Conservation (phyloP, 2,113 vertebrate species). For the Misgurnus anguillicaudatus region DNA sequence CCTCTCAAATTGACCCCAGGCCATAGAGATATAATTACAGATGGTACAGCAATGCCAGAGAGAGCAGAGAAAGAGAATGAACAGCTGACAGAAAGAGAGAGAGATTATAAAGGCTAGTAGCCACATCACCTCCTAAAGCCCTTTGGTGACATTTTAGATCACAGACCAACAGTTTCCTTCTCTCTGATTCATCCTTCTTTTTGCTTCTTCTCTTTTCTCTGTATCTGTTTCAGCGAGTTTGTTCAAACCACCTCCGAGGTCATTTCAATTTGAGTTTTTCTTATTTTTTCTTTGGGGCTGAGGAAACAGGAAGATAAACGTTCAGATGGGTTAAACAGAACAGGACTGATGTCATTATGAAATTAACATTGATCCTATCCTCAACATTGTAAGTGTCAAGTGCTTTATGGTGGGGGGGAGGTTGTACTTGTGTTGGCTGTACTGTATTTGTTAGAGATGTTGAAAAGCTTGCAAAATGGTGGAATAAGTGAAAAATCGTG, state of each 20-base stretch:
- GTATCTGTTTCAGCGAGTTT: slow-evolving; percentile 48
- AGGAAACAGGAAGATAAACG: not conserved
- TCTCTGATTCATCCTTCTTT: slow-evolving; percentile 45
- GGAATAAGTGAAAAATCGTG: no score
- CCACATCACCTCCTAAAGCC: slow-evolving; percentile 21
- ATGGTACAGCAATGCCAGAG: slow-evolving; percentile 3
- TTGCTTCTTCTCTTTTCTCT: slow-evolving; percentile 6
- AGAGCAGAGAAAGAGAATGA: not conserved
- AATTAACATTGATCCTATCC: slow-evolving; percentile 4
- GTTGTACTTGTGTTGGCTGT: not conserved
- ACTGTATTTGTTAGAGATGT: no score
- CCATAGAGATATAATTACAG: slow-evolving; percentile 35
- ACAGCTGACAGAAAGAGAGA: slow-evolving; percentile 8
- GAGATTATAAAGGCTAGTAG: slow-evolving; percentile 30
- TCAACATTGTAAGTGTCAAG: slow-evolving; percentile 1
- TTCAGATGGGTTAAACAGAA: slow-evolving; percentile 22
- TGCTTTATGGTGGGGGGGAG: not conserved
- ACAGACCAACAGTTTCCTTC: slow-evolving; percentile 51
- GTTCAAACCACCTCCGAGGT: slow-evolving; percentile 39
- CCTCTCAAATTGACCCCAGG: slow-evolving; percentile 1
- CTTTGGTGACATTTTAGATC: slow-evolving; percentile 40
- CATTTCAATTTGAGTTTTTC: slow-evolving; percentile 9
- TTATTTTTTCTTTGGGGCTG: not conserved
- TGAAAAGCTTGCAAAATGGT: no score
- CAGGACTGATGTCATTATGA: not conserved